Base-by-base conservation (phyloP, 2,888 invertebrate species). In the Saturnia japonica region DNA sequence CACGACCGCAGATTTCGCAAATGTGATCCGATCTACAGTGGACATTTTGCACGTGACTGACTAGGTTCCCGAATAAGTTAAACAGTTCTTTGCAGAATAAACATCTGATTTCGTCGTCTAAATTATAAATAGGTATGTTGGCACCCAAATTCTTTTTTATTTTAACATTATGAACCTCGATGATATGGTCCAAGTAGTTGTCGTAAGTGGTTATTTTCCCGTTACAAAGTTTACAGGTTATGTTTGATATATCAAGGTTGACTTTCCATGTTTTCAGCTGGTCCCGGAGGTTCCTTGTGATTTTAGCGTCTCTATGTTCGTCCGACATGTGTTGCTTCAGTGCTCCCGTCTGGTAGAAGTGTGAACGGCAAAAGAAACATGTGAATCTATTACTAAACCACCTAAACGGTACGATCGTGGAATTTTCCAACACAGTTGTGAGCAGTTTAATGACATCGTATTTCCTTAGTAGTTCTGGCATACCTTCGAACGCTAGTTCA, bases 381-480 rank as follows among this genome's bases (percentile, higher is more conserved):
- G n/a, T 64, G 14, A 64, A 64, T n/a, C n/a, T 16, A 11, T 64
- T 64, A n/a, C n/a, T 40, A 11, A 19, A 64, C 64, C 64, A 64
- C 16, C 64, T 64, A 11, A 64, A 64, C 19, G 64, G 64, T 40
- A 40, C 4, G 8, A 64, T 64, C 19, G 64, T 64, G 9, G 64
- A 64, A 40, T 64, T 64, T 11, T 64, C 64, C 19, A 64, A 19
- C 7, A 64, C 40, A 11, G 64, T 25, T 4, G 45, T 25, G 25
- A 45, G 47, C 19, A 67, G 16, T n/a, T 64, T 64, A n/a, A 19
- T 64, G n/a, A 68, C 45, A 34, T 42, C 42, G 60, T 71, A 54
- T 57, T 69, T 54, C 11, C 64, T 34, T 64, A 40, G 64, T 6
- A 34, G 34, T 11, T 40, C n/a, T 14, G 62, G 28, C 40, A 64